Evolutionary conservation across 2,113 vertebrate species (phyloP), one percentile per base, ranked within the genome.

Genomic region (Erythrocercus mccallii): DNA sequence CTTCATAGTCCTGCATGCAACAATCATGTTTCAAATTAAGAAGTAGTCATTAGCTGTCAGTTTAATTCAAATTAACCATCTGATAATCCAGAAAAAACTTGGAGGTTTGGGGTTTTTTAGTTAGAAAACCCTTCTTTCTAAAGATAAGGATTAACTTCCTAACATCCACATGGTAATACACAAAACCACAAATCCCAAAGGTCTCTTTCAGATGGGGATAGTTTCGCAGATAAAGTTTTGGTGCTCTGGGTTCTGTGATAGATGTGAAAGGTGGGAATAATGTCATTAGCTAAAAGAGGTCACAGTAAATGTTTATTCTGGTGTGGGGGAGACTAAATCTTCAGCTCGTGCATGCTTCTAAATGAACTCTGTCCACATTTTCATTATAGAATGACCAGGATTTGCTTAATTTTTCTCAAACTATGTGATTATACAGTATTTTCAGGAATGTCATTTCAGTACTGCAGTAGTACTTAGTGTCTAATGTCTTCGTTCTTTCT

Each of bases 71-170:
- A 88, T 58, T 62, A 45, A 35, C 40, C 35, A 79, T 27, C 15
- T 77, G 15, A n/a, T 70, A 79, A 21, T 65, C 24, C 37, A 77
- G 45, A 72, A 77, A 38, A 88, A 47, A 2, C 24, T n/a, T 74
- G 0, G 13, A 30, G 23, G 30, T 18, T 76, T 62, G 9, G 13
- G 4, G 0, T 0, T 5, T 68, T 53, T 78, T 44, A 31, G 13
- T 65, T 56, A 57, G n/a, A 70, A 62, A 61, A 40, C 17, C 25
- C 24, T 60, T 48, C 20, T 65, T 92, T 82, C 33, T 60, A 47
- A 64, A 68, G 35, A 12, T 64, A 7, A 56, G 37, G 15, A 35
- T 79, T 76, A 45, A 21, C 20, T 80, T 86, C 12, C 22, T 53
- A 16, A n/a, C 2, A 23, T 81, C 58, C 70, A n/a, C 0, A 6